phyloP scores from a whole-genome alignment of 2,797 vertebrate genomes.

The Takifugu ocellatus region DNA sequence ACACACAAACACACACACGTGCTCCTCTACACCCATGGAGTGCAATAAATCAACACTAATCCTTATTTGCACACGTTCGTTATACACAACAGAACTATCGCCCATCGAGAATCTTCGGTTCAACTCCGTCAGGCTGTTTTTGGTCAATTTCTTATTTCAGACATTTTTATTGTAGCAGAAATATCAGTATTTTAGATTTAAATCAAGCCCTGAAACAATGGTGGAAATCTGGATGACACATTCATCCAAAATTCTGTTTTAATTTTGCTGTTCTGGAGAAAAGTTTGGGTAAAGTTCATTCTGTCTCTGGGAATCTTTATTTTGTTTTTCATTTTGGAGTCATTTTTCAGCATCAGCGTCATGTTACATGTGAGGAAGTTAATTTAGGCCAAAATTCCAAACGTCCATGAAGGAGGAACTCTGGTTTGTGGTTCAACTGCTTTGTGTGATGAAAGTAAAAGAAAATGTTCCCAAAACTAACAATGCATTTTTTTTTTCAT shows the following conservation, averaged over 20 bases:
- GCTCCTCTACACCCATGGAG: too few species aligned
- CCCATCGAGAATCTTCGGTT: too few species aligned
- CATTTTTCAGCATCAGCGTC: slow-evolving; percentile 32
- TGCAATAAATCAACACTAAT: too few species aligned
- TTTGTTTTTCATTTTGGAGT: slow-evolving; percentile 14
- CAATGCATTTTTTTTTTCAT: slow-evolving; percentile 63
- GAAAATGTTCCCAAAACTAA: slow-evolving; percentile 28
- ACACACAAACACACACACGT: too few species aligned
- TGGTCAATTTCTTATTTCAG: too few species aligned
- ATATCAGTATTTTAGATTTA: slow-evolving; percentile 24
- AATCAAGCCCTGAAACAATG: slow-evolving; percentile 18
- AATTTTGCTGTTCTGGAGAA: slow-evolving; percentile 15
- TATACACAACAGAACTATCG: too few species aligned
- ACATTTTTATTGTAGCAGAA: neutral
- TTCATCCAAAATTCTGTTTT: neutral
- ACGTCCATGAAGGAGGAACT: too few species aligned
- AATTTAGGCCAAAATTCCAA: too few species aligned
- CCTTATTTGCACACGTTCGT: too few species aligned
- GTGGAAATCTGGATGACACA: neutral
- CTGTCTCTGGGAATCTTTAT: slow-evolving; percentile 35
- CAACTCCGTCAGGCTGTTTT: too few species aligned
- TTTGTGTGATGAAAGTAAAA: too few species aligned
- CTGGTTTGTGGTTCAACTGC: too few species aligned
- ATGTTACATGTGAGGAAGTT: slow-evolving; percentile 46
- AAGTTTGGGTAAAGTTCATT: slow-evolving; percentile 75